phyloP scores from a whole-genome alignment of 1,140 invertebrate species.

The Drosophila tsacasi region DNA sequence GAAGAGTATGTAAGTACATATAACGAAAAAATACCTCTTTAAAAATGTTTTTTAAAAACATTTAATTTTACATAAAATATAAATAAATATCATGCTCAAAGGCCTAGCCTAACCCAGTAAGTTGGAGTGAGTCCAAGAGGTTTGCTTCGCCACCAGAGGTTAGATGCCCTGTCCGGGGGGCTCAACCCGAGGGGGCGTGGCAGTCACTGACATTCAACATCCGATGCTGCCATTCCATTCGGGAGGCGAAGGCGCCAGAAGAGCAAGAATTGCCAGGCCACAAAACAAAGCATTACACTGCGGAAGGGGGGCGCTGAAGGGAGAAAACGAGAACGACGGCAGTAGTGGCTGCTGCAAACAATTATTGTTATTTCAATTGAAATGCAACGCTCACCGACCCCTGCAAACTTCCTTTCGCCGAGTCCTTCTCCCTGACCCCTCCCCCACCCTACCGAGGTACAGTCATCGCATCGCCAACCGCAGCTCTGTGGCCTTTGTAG shows the following conservation, averaged over 20 bases:
- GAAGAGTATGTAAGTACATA: too few relatives aligned
- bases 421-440: background rate
- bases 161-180: slow-evolving; percentile 21
- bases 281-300: slow-evolving; percentile 49
- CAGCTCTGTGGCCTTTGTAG: slow-evolving; percentile 56
- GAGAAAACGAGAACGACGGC: slow-evolving; percentile 7
- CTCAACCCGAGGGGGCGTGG: slow-evolving; percentile 1
- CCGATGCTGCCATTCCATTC: slow-evolving; percentile 38
- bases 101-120: background rate
- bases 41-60: background rate
- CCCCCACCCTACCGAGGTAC: background rate
- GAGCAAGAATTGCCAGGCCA: slow-evolving; percentile 58
- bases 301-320: background rate
- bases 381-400: slow-evolving; percentile 57
- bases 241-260: slow-evolving; percentile 28
- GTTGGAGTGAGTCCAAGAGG: slow-evolving; percentile 25
- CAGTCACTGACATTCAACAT: slow-evolving; percentile 60
- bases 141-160: slow-evolving; percentile 17
- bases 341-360: slow-evolving; percentile 67
- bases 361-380: slow-evolving; percentile 81
- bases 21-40: too few relatives aligned
- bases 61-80: background rate
- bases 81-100: slow-evolving; percentile 22
- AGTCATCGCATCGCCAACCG: slow-evolving; percentile 17
- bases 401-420: slow-evolving; percentile 9